Evolutionary conservation across 2,888 invertebrate species (phyloP), one percentile per base, ranked within the genome.

Genomic region (Aromia moschata): DNA sequence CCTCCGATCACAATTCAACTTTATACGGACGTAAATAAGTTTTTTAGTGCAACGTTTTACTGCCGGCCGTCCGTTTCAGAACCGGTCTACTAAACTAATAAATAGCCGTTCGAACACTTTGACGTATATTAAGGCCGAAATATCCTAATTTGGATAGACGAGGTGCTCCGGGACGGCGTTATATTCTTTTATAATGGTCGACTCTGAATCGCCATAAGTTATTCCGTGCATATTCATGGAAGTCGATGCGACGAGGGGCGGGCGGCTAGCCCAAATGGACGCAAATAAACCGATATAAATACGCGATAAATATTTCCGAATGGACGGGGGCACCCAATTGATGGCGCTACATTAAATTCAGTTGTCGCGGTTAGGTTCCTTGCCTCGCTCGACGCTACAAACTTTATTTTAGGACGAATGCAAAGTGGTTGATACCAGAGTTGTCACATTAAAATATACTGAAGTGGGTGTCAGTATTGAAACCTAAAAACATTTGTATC

Each of bases 131-230:
- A 43, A 61, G 61, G 54, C 67, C 69, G 64, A 67, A 69, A 68
- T 66, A 64, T 68, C 70, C 70, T 62, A 68, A 70, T 70, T 70
- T 70, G 70, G 70, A 67, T 70, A 70, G 70, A 70, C 68, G 60
- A 70, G 65, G 62, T 64, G 67, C 67, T 62, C n/a, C n/a, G 66
- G 68, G 68, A 70, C 68, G 66, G 66, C 63, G 67, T 64, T 60
- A 64, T 64, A 66, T 66, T 61, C 62, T 58, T n/a, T n/a, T 66
- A 62, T 67, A 62, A 64, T 61, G 62, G 67, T 46, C 52, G 55
- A 46, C 44, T 30, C 36, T 47, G 40, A 58, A 58, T 58, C 40
- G 58, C 52, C 33, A 46, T 38, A 38, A 51, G 57, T 44, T 51
- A 51, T 57, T 41, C 56, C n/a, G 44, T 31, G 52, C 15, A 46